Conservation (phyloP, 2,888 invertebrate genomes). For the Drosophila pegasa region DNA sequence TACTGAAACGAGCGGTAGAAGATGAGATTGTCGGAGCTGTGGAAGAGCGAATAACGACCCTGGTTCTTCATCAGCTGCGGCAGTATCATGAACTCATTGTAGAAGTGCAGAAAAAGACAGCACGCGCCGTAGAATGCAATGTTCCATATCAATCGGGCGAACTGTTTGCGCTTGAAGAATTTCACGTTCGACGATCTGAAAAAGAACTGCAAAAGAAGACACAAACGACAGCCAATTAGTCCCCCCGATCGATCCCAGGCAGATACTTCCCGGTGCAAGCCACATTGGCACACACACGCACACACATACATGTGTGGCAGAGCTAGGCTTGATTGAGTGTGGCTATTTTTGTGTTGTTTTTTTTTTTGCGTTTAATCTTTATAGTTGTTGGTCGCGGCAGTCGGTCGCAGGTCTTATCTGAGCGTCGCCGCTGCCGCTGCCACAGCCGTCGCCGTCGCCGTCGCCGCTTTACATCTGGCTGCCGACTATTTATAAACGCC, state of each 20-base stretch:
- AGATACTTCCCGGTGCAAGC: background rate
- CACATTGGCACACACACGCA: background rate
- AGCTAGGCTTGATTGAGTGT: conserved; percentile 14
- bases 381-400: conserved; percentile 22
- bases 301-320: background rate
- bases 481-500: conserved; percentile 71
- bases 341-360: background rate
- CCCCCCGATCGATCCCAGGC: background rate
- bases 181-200: conserved; percentile 83
- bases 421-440: background rate
- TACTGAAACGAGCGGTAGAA: conserved; percentile 84
- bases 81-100: conserved; percentile 84
- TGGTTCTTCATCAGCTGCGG: conserved; percentile 83
- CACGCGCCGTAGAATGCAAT: conserved; percentile 84
- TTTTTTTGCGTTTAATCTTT: conserved; percentile 14
- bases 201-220: conserved; percentile 74
- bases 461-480: conserved; percentile 36
- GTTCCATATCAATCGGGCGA: conserved; percentile 84
- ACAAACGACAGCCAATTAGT: conserved; percentile 6
- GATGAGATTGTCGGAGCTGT: conserved; percentile 84
- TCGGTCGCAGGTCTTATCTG: conserved; percentile 30
- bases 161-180: conserved; percentile 83
- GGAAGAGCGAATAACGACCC: conserved; percentile 83
- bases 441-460: background rate
- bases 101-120: conserved; percentile 82